phyloP scores from a whole-genome alignment of 2,113 vertebrate genomes.

The Cairina moschata region DNA sequence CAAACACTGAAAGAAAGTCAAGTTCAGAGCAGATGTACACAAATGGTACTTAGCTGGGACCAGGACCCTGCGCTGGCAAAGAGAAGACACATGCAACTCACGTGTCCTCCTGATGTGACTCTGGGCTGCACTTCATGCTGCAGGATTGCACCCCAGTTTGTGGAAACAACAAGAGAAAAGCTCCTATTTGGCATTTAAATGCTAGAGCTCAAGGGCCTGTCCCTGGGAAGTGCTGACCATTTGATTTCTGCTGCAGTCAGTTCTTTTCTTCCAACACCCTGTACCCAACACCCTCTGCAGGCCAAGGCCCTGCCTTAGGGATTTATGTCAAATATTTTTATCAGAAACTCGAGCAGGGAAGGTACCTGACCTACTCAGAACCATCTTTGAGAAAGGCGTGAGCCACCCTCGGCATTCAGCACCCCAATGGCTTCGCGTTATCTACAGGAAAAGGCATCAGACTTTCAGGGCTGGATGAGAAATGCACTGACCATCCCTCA shows the following conservation, averaged over 20 bases:
- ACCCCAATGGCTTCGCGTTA: neutral
- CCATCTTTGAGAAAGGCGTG: neutral
- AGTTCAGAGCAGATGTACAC: neutral
- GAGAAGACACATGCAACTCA: neutral
- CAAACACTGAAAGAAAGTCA: neutral
- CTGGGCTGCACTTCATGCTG: neutral
- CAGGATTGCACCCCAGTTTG: neutral
- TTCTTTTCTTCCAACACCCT: neutral
- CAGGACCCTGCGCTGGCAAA: neutral
- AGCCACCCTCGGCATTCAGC: neutral
- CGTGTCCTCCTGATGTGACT: neutral
- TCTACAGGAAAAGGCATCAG: neutral
- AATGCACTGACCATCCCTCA: neutral
- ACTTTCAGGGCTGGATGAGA: neutral
- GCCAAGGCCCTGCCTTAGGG: neutral
- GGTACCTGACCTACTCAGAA: neutral
- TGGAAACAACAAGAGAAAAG: neutral
- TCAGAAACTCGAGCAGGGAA: neutral
- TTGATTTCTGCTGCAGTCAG: neutral
- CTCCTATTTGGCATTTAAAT: neutral
- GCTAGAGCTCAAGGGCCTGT: neutral
- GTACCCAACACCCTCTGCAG: neutral
- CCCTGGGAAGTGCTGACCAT: neutral
- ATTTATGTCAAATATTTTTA: neutral
- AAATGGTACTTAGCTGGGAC: neutral